These are phyloP conservation scores for Hippocampus comes DNA, from an alignment of 2,113 vertebrate genomes.

Conservation along the genomic window DNA sequence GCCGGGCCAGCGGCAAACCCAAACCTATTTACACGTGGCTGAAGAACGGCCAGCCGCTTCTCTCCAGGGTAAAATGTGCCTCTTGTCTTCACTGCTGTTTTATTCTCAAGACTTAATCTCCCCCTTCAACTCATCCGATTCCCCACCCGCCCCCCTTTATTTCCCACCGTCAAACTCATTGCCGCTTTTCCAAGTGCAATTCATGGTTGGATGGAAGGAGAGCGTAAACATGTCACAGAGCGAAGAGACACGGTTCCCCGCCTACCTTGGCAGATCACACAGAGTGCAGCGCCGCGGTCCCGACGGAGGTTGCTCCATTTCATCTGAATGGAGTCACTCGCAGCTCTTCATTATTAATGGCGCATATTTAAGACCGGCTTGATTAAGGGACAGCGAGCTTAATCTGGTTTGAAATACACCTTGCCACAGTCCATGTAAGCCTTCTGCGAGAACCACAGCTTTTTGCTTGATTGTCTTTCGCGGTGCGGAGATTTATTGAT, in stretches of 20 bases:
- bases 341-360: conserved; percentile 70
- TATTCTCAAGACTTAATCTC: conserved; percentile 55
- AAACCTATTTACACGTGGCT: conserved; percentile 89
- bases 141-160: conserved; percentile 5
- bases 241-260: conserved; percentile 57
- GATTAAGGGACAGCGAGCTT: conserved; percentile 59
- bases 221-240: conserved; percentile 51
- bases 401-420: conserved; percentile 61
- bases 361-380: conserved; percentile 56
- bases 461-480: conserved; percentile 25
- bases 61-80: conserved; percentile 76
- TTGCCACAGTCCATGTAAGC: conserved; percentile 31
- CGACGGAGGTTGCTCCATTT: conserved; percentile 57
- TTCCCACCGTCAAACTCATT: conserved; percentile 19
- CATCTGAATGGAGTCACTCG: conserved; percentile 52
- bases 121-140: neutral
- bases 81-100: conserved; percentile 36
- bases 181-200: conserved; percentile 41
- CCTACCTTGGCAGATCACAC: conserved; percentile 61
- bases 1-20: conserved; percentile 85
- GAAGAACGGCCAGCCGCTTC: conserved; percentile 82
- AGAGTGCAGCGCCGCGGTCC: conserved; percentile 56
- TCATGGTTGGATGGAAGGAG: conserved; percentile 38
- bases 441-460: conserved; percentile 7
- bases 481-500: conserved; percentile 14